Evolutionary conservation across 1,140 invertebrate species (phyloP), one percentile per base, ranked within the genome.

Genomic region (Charaxes varanes): DNA sequence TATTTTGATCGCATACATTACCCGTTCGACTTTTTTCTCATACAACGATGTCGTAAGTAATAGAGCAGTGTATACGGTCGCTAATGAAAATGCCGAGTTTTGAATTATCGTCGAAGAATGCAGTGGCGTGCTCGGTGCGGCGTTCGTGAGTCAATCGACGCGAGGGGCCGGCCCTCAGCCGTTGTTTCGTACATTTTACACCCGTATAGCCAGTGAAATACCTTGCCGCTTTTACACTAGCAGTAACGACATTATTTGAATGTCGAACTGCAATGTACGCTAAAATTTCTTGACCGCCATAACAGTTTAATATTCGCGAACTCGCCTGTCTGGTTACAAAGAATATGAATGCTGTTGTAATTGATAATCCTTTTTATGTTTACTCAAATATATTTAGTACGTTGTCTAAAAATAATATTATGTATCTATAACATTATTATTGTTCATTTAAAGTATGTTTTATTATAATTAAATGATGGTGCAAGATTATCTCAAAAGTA

Each of bases 121-220:
- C 53, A 53, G 51, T 59, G 32, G 24, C 11, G 41, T 54, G 60
- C 56, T 48, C 49, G 41, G 52, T 65, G 61, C 61, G 62, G 57
- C 28, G 58, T 71, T 68, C 64, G 67, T 71, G 67, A 72, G 57
- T 72, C 68, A 72, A 68, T 68, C 60, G 62, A 67, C 62, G 56
- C 56, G 56, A 63, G 62, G 57, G 60, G 68, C 62, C 60, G 53
- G 52, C 49, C 52, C 43, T 54, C 51, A 53, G 53, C 48, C 41
- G 49, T 53, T 52, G 24, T 38, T 40, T 41, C 53, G 31, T 38
- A 18, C 33, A 33, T 10, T 36, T 40, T 47, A 22, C 21, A 46
- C 16, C 44, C 47, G 10, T 16, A 33, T 6, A 24, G 27, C 41
- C 24, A 2, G 6, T 34, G 11, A n/a, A 6, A 15, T 43, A 43